phyloP scores from a whole-genome alignment of 64 coral and sea anemone species.

The Dendrophyllia cribrosa region DNA sequence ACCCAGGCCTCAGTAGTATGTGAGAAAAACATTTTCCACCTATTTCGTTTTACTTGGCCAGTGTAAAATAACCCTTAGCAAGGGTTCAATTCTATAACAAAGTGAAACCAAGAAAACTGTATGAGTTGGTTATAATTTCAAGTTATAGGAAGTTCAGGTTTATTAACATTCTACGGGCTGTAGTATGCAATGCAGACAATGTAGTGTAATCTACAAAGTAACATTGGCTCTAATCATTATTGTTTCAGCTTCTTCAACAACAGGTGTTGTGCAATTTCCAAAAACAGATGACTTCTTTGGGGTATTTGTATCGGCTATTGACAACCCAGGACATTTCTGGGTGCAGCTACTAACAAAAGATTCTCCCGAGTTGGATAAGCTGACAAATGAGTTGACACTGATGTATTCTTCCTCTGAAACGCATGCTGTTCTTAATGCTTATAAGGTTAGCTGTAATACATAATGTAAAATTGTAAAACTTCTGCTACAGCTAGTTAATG shows the following conservation, averaged over 20 bases:
- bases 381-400: slow-evolving; percentile 33
- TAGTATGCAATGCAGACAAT: no score
- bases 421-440: slow-evolving; percentile 41
- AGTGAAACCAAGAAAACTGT: no score
- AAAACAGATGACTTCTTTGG: slow-evolving; percentile 41
- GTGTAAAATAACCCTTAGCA: no score
- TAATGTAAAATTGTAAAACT: background rate
- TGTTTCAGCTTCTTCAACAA: slow-evolving; percentile 6
- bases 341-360: slow-evolving; percentile 58
- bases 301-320: slow-evolving; percentile 71
- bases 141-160: no score
- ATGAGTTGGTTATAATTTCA: no score
- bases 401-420: slow-evolving; percentile 2
- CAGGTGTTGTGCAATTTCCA: slow-evolving; percentile 46
- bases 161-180: no score
- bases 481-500: no score
- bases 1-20: no score
- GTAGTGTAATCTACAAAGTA: no score
- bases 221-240: background rate
- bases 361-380: slow-evolving; percentile 51
- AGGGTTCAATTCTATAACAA: no score
- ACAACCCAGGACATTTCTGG: slow-evolving; percentile 70
- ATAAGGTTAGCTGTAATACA: slow-evolving; percentile 32
- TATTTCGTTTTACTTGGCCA: no score
- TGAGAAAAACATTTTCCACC: no score